Conservation (phyloP, 2,113 vertebrate genomes). For the Progne subis region DNA sequence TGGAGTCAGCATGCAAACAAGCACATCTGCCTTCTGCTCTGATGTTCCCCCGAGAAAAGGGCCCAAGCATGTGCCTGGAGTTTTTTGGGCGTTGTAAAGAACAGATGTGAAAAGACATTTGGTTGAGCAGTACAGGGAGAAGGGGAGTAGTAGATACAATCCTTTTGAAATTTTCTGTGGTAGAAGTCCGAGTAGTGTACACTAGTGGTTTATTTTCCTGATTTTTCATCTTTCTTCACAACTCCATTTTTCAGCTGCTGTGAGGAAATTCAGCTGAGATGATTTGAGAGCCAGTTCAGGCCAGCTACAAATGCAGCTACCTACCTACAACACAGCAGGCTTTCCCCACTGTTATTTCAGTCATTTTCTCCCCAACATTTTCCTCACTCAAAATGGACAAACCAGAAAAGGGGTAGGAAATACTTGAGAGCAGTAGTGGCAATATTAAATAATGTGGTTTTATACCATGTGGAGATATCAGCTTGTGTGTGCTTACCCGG, state of each 20-base stretch:
- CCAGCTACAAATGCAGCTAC: not conserved
- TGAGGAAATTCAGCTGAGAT: not conserved
- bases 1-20: not conserved
- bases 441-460: not conserved
- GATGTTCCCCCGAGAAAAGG: not conserved
- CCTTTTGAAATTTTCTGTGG: not conserved
- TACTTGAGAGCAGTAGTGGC: not conserved
- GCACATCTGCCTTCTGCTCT: not conserved
- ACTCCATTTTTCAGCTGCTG: not conserved
- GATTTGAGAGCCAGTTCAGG: not conserved
- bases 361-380: not conserved
- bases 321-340: not conserved
- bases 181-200: not conserved
- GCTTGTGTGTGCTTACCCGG: not conserved
- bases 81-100: not conserved
- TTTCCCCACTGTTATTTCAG: not conserved
- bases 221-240: not conserved
- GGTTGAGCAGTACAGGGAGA: not conserved
- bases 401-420: not conserved
- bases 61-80: accelerated
- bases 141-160: not conserved
- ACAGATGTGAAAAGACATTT: not conserved
- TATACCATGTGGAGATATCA: not conserved
- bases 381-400: not conserved
- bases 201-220: not conserved